phyloP scores from a whole-genome alignment of 2,797 vertebrate species.

The Knipowitschia caucasica region DNA sequence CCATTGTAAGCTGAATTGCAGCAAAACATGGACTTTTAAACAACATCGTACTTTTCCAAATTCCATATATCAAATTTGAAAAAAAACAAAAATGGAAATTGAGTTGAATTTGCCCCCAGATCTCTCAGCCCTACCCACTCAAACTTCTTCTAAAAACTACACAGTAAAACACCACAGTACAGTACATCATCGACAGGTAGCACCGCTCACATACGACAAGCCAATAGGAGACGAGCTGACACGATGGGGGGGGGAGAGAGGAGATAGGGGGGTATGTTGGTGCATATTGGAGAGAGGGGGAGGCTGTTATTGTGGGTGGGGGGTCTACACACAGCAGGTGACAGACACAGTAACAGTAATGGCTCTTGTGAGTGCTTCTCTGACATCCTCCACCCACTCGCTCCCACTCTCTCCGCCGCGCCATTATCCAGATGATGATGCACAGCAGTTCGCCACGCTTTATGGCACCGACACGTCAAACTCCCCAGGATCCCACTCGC shows the following conservation, averaged over 20 bases:
- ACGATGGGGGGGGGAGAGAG: slow-evolving; percentile 72
- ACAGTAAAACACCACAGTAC: too few relatives aligned
- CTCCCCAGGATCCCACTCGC: slow-evolving; percentile 29
- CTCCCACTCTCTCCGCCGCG: slow-evolving; percentile 78
- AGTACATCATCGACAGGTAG: too few relatives aligned
- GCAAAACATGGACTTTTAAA: too few relatives aligned
- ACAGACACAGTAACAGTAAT: slow-evolving; percentile 81
- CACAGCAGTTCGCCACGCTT: slow-evolving; percentile 74
- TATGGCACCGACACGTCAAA: slow-evolving; percentile 72
- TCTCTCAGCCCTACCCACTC: too few relatives aligned
- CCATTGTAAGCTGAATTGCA: too few relatives aligned
- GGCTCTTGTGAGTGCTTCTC: slow-evolving; percentile 75
- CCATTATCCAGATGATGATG: slow-evolving; percentile 81
- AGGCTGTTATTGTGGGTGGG: slow-evolving; percentile 62
- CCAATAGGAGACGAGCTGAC: slow-evolving; percentile 38
- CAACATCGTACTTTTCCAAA: too few relatives aligned
- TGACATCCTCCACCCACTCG: slow-evolving; percentile 76
- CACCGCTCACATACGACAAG: too few relatives aligned
- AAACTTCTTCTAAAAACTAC: too few relatives aligned
- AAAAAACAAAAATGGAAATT: too few relatives aligned
- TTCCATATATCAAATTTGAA: too few relatives aligned
- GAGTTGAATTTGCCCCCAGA: too few relatives aligned
- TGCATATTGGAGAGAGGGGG: slow-evolving; percentile 53
- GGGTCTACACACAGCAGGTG: slow-evolving; percentile 71
- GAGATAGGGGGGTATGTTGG: slow-evolving; percentile 67